Evolutionary conservation across 2,888 invertebrate genomes (phyloP).

Genomic region (Mesochorus sp.): DNA sequence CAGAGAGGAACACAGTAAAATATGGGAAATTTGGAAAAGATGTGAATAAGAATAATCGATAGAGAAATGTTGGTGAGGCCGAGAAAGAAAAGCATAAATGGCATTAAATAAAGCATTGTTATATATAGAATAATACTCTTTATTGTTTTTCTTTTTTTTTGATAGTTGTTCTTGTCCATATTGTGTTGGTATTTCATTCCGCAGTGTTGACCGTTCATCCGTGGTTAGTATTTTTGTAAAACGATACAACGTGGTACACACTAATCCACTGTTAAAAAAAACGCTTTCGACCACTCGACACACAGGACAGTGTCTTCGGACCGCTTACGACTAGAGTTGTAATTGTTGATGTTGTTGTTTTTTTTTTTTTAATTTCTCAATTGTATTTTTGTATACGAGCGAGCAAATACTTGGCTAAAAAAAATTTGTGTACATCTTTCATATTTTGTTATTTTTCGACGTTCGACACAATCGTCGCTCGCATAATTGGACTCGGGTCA

Average conservation of each 20-base stretch:
- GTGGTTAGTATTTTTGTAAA: constrained; percentile 75
- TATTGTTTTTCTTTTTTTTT: constrained; percentile 77
- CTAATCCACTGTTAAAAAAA: constrained; percentile 69
- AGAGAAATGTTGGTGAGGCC: no score
- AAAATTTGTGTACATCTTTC: neutral
- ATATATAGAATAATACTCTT: constrained; percentile 82
- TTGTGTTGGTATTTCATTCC: constrained; percentile 72
- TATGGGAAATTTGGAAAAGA: neutral
- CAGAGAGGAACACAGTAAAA: neutral
- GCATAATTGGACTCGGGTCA: constrained; percentile 19
- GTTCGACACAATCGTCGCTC: constrained; percentile 23
- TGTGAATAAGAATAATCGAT: neutral
- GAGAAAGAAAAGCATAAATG: constrained; percentile 12
- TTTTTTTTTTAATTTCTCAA: constrained; percentile 33
- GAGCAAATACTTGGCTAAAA: neutral
- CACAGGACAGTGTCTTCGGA: constrained; percentile 60
- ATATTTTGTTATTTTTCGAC: neutral
- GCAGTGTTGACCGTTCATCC: constrained; percentile 67
- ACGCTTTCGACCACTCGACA: constrained; percentile 73
- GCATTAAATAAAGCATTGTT: constrained; percentile 69
- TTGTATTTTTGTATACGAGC: constrained; percentile 8
- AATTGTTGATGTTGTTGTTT: constrained; percentile 58
- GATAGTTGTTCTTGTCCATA: constrained; percentile 80
- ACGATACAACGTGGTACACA: constrained; percentile 72
- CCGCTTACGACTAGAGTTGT: constrained; percentile 80